Base-by-base conservation (phyloP, 2,113 vertebrate species). In the Osmerus eperlanus region DNA sequence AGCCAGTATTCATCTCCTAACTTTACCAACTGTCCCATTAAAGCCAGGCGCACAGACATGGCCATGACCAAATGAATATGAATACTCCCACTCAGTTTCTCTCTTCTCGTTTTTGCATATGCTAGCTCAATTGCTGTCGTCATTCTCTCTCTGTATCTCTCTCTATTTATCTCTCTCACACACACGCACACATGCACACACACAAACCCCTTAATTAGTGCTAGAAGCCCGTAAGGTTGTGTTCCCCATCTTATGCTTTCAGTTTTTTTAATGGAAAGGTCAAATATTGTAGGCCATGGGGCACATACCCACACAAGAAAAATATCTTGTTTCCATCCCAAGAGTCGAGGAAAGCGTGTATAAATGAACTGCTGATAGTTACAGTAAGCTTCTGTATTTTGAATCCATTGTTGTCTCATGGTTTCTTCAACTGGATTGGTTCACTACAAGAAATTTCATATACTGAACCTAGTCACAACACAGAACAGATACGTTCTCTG, bases 401-500 rank as follows among this genome's bases (percentile, higher is more conserved):
- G 41, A 47, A 47, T 47, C 32, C 32, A 36, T 6, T 8, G 7
- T 47, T 36, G 5, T 36, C 32, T 36, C 32, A 36, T 36, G 32
- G 4, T 36, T 47, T 47, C 9, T 47, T 47, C 41, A 47, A 47
- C 41, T 47, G 41, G 41, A 11, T 47, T 47, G 41, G 41, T 47
- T 47, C 41, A 47, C 41, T 11, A 47, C 41, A 47, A 47, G 1
- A 47, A 47, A 2, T 47, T 9, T 2, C 41, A 47, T 47, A 47
- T 47, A 47, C 41, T 47, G 41, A 47, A 47, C 41, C 9, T 47
- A 47, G 77, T 84, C 74, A 78, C 53, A 54, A 41, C 60, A 77
- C 69, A 68, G 74, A 54, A 77, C 67, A 58, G 72, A 1, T 63
- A 64, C 71, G 79, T 65, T 79, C 55, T 76, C 23, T 79, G 55